phyloP scores from a whole-genome alignment of 2,113 vertebrate genomes.

The Alligator mississippiensis region DNA sequence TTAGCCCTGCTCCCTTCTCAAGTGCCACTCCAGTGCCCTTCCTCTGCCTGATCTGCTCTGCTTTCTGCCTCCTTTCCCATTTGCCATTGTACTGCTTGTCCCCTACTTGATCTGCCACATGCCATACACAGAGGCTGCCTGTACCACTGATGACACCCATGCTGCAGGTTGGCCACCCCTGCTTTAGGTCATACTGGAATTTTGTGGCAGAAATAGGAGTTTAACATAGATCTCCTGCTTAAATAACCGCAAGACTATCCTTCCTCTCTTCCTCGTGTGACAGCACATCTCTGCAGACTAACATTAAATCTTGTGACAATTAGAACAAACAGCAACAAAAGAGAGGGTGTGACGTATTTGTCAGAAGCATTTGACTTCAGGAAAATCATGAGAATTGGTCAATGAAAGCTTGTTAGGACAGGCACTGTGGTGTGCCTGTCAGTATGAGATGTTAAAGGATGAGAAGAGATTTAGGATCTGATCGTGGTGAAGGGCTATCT shows the following conservation, averaged over 20 bases:
- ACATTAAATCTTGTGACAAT: accelerated
- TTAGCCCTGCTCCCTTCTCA: no score
- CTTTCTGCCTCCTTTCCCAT: no score
- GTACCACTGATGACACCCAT: no score
- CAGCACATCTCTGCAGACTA: neutral
- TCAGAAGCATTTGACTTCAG: neutral
- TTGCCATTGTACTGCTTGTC: no score
- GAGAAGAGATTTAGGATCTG: neutral
- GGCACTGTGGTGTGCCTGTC: neutral
- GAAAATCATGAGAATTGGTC: neutral
- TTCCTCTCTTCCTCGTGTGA: neutral
- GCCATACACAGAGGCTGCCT: no score
- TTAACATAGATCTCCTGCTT: neutral
- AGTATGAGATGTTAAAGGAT: neutral
- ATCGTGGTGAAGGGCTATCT: neutral
- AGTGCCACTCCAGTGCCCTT: no score
- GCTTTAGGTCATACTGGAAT: neutral
- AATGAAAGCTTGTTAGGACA: neutral
- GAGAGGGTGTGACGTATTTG: neutral
- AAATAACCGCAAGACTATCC: neutral
- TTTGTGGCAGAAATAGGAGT: neutral
- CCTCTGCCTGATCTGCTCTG: no score
- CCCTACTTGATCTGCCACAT: no score
- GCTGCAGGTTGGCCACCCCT: neutral
- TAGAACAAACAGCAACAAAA: neutral